These are phyloP conservation scores for Drosophila baimaii DNA, from an alignment of 1,140 invertebrate species.

Conservation along the genomic window DNA sequence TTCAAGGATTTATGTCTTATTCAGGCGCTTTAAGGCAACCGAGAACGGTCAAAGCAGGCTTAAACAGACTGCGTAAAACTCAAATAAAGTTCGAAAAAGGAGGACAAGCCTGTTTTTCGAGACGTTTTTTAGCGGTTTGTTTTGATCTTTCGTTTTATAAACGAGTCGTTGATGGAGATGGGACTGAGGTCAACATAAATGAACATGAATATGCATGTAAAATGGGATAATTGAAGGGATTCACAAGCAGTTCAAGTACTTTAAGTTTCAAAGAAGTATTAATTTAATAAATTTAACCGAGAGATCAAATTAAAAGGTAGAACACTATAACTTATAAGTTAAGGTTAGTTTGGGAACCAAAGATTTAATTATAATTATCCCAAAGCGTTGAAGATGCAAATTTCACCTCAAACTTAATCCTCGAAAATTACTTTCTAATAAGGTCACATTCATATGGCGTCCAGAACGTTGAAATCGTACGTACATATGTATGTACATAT, in stretches of 20 bases:
- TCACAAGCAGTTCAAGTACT: background rate
- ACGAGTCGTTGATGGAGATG: constrained; percentile 16
- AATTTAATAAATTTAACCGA: background rate
- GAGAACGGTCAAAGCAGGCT: constrained; percentile 21
- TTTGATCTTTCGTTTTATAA: constrained; percentile 15
- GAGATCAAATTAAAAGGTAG: background rate
- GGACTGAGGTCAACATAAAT: constrained; percentile 9
- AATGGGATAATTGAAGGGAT: constrained; percentile 14
- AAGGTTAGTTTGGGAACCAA: too few species aligned
- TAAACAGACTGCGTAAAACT: background rate
- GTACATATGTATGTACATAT: background rate
- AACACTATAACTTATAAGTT: too few species aligned
- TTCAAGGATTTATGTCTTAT: constrained; percentile 23
- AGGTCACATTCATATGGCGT: background rate
- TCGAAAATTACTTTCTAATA: background rate
- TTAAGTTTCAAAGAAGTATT: background rate
- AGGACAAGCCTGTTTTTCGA: constrained; percentile 14
- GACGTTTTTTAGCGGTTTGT: constrained; percentile 9
- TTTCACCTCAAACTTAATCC: background rate
- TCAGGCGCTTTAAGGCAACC: constrained; percentile 14
- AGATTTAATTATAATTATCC: background rate
- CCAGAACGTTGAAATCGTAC: background rate
- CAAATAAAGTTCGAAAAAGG: constrained; percentile 7
- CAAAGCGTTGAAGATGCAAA: background rate
- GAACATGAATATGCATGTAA: constrained; percentile 11